Evolutionary conservation across 2,113 vertebrate species (phyloP).

Genomic region (Anseranas semipalmata): DNA sequence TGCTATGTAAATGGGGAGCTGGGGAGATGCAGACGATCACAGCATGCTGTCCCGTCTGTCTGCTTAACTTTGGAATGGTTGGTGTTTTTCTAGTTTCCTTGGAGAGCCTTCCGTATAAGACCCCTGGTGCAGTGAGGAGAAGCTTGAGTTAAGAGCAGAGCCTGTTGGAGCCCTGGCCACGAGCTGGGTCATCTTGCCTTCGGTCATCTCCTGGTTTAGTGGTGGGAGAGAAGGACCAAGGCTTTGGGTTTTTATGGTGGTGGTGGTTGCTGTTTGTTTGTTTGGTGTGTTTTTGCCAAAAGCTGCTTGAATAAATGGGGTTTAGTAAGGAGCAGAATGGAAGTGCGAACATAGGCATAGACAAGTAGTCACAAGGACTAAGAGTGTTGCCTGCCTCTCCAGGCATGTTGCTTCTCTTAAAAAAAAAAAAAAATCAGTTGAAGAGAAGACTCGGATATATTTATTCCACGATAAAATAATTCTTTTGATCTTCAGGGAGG

Average conservation of each 20-base stretch:
- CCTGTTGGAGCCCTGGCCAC: background rate
- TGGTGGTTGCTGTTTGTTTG: background rate
- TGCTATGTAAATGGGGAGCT: background rate
- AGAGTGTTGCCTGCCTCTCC: background rate
- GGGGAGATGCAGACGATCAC: background rate
- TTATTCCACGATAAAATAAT: conserved; percentile 51
- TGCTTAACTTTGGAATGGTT: too few relatives aligned
- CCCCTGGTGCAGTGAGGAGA: background rate
- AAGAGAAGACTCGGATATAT: background rate
- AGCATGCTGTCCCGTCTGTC: background rate
- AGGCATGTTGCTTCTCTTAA: background rate
- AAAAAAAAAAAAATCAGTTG: background rate
- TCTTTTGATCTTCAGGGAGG: conserved; percentile 64
- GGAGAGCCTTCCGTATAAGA: too few relatives aligned
- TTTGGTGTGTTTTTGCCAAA: background rate
- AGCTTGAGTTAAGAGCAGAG: background rate
- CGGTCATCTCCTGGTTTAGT: background rate
- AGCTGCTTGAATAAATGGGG: background rate
- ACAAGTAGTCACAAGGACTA: background rate
- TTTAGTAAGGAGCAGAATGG: background rate
- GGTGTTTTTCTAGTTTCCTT: too few relatives aligned
- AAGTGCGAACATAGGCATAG: background rate
- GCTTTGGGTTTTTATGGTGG: background rate
- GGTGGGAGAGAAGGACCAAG: background rate
- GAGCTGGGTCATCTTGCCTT: fast-evolving